Conservation (phyloP, 2,113 vertebrate species). For the Limnothrissa miodon region DNA sequence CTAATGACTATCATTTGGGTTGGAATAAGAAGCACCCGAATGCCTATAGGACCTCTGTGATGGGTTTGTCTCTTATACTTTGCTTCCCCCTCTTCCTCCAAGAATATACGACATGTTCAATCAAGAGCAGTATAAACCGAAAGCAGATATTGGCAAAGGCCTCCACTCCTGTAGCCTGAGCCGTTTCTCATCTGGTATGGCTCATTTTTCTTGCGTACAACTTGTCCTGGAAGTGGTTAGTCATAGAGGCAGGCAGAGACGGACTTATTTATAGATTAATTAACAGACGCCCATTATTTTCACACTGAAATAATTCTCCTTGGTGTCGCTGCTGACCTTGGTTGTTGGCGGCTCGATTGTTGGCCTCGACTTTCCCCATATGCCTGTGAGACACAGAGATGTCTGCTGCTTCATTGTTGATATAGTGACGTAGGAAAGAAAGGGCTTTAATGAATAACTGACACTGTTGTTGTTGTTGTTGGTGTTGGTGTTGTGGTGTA, state of each 20-base stretch:
- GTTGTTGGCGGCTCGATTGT: neutral
- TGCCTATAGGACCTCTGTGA: too few species aligned
- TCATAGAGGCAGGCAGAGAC: neutral
- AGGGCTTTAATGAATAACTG: neutral
- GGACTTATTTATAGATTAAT: neutral
- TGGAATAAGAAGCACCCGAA: neutral
- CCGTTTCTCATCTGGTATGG: neutral
- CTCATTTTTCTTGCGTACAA: neutral
- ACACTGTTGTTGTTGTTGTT: neutral
- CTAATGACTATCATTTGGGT: neutral
- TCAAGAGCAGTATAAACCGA: neutral
- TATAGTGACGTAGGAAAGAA: neutral
- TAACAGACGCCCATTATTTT: neutral
- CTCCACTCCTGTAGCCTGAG: neutral
- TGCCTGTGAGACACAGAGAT: neutral
- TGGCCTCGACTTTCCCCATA: neutral
- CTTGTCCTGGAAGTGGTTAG: neutral
- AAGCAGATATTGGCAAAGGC: neutral
- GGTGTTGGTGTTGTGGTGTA: neutral
- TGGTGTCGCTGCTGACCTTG: neutral
- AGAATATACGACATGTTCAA: neutral
- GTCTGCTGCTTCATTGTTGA: neutral
- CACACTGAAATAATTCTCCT: neutral
- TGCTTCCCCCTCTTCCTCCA: neutral
- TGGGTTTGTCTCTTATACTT: too few species aligned